Evolutionary conservation across 2,888 invertebrate species (phyloP), one percentile per base, ranked within the genome.

Genomic region (Leptinotarsa rubiginosa): DNA sequence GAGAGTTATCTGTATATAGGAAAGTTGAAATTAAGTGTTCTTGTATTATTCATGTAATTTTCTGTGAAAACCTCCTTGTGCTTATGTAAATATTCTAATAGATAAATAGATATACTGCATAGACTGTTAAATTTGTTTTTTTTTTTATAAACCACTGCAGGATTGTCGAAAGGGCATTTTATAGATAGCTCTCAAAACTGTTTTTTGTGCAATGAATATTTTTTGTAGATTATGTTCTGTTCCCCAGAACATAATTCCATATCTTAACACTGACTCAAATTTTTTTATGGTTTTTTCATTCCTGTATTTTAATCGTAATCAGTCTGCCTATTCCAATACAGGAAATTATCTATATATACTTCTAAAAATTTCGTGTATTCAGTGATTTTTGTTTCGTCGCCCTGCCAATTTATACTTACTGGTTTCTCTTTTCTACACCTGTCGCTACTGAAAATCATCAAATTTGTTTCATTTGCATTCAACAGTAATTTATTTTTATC

Each of bases 1-100:
- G 47, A 31, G 47, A 18, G 49, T 65, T 65, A 65, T 65, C 65
- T 65, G 65, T 65, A 16, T 65, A 65, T 65, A 3, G 65, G 65
- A 49, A 65, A 65, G 65, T 31, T 65, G 49, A 65, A 49, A 47
- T 65, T 49, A 7, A 65, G 15, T 41, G 65, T 65, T 47, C 47
- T 65, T 7, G 18, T 47, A 49, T 65, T 49, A 13, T 65, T 65
- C 49, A 65, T 56, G 56, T 56, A 10, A 56, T 56, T 56, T 56
- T 56, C 56, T 18, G 56, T 22, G 22, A 22, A 22, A 56, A 10
- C 22, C 2, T 56, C 56, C 25, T 5, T 56, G 56, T 22, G 22
- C 22, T 22, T 22, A 2, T 22, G 22, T 22, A 3, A 22, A 22
- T 4, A 22, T 22, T 22, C 22, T 4, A 22, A 22, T 3, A 22